These are phyloP conservation scores for Penaeus indicus DNA, from an alignment of 1,140 invertebrate genomes.

Conservation along the genomic window DNA sequence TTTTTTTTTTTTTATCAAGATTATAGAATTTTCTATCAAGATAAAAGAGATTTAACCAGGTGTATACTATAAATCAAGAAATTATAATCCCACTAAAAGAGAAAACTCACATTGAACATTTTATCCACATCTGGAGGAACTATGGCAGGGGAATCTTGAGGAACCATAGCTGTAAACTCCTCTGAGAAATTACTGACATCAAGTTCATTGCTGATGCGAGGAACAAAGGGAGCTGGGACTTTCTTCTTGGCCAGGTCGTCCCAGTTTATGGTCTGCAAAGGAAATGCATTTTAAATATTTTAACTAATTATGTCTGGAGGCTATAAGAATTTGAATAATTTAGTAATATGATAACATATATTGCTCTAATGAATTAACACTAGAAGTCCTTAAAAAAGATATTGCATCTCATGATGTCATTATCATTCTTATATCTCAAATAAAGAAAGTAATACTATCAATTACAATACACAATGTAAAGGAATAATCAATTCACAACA, in stretches of 20 bases:
- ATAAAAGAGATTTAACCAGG: too few species aligned
- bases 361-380: too few species aligned
- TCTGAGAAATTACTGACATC: slow-evolving; percentile 97
- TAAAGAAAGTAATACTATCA: too few species aligned
- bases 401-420: too few species aligned
- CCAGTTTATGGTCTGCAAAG: slow-evolving; percentile 79
- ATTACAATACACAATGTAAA: too few species aligned
- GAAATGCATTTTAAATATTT: neutral
- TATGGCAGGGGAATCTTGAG: slow-evolving; percentile 90
- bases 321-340: neutral
- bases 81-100: too few species aligned
- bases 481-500: too few species aligned
- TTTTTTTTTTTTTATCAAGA: too few species aligned
- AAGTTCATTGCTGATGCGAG: slow-evolving; percentile 83
- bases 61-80: neutral
- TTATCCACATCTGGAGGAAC: slow-evolving; percentile 86
- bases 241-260: slow-evolving; percentile 80
- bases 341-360: too few species aligned
- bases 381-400: too few species aligned
- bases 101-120: slow-evolving; percentile 80
- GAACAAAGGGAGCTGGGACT: slow-evolving; percentile 85
- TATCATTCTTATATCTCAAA: too few species aligned
- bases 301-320: neutral
- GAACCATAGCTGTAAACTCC: slow-evolving; percentile 92
- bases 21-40: too few species aligned